Percentiles rank a stretch among this genome's conserved stretches.
These are phyloP conservation scores for Calliopum simillimum DNA, from an alignment of 2,888 invertebrate genomes.

Conservation along the genomic window DNA sequence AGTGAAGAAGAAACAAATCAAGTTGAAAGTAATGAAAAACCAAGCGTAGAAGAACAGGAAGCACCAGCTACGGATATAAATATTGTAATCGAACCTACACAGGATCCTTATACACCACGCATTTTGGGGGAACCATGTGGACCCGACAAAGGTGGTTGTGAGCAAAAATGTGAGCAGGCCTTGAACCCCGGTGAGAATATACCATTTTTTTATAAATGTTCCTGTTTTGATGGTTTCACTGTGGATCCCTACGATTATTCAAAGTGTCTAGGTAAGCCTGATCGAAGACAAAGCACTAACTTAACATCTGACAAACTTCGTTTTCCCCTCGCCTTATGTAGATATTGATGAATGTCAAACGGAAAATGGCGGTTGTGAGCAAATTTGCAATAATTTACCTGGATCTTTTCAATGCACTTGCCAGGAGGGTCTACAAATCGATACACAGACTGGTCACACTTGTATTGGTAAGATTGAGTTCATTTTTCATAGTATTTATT, in stretches of 20 bases:
- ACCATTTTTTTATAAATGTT: slow-evolving; percentile 60
- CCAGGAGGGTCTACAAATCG: slow-evolving; percentile 69
- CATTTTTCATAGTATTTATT: neutral
- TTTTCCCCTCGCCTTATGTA: slow-evolving; percentile 49
- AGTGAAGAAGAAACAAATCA: slow-evolving; percentile 28
- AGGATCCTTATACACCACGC: slow-evolving; percentile 59
- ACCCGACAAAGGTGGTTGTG: slow-evolving; percentile 68
- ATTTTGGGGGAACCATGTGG: slow-evolving; percentile 63
- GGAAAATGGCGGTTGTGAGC: slow-evolving; percentile 70
- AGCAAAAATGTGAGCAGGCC: slow-evolving; percentile 68
- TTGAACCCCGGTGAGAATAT: slow-evolving; percentile 63
- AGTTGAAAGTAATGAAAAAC: slow-evolving; percentile 5
- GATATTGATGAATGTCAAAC: slow-evolving; percentile 72
- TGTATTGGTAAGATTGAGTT: slow-evolving; percentile 68
- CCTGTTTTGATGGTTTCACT: slow-evolving; percentile 66
- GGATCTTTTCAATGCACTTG: slow-evolving; percentile 73
- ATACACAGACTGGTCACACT: slow-evolving; percentile 64
- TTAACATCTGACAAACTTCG: neutral
- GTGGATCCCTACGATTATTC: slow-evolving; percentile 67
- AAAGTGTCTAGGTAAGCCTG: slow-evolving; percentile 60
- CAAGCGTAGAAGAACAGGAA: neutral
- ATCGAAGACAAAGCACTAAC: neutral
- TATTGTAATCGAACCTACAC: slow-evolving; percentile 51
- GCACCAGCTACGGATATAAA: slow-evolving; percentile 28
- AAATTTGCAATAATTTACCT: slow-evolving; percentile 70